Base-by-base conservation (phyloP, 64 coral and sea anemone species). In the Orbicella faveolata region DNA sequence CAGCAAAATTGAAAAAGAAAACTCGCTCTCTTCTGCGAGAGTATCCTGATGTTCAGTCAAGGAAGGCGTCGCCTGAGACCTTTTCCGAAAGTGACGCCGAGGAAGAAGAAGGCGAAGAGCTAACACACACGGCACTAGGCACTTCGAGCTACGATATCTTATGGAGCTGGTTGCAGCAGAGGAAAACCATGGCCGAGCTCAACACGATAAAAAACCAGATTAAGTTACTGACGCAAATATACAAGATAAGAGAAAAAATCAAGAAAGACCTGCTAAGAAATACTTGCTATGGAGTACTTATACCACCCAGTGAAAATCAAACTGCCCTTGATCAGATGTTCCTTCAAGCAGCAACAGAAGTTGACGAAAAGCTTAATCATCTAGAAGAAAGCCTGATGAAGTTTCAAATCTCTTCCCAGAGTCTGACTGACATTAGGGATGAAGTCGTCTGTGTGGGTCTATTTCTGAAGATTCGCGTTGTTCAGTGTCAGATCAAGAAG, bases 151-250 rank as follows among this genome's bases (percentile, higher is more conserved):
- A 36, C 52, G 67, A 90, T 10, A 82, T 62, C 0, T 59, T 90
- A 9, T 2, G 15, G 37, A 21, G 48, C 62, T 95, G 94, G 94
- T 73, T 95, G 33, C 70, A 82, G 4, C 94, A 92, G 41, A 91
- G 94, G 72, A 75, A 64, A 33, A 88, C 94, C 9, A 54, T 81
- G 75, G 88, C 78, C 10, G 93, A 95, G 36, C 93, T 95, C 37
- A 95, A 69, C 17, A 95, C 93, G 52, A 88, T 95, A 59, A 20
- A 95, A 37, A 95, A 95, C 19, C 93, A 95, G 61, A 21, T 95
- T 14, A 34, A 48, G 12, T 57, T 95, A 34, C 34, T 95, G 30
- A 14, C 78, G 51, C 67, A 76, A 35, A 91, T 95, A 33, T 95
- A 80, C 77, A 90, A 90, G 82, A 63, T 89, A 34, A 73, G 79